Conservation (phyloP, 2,113 vertebrate genomes). For the Xyrauchen texanus region DNA sequence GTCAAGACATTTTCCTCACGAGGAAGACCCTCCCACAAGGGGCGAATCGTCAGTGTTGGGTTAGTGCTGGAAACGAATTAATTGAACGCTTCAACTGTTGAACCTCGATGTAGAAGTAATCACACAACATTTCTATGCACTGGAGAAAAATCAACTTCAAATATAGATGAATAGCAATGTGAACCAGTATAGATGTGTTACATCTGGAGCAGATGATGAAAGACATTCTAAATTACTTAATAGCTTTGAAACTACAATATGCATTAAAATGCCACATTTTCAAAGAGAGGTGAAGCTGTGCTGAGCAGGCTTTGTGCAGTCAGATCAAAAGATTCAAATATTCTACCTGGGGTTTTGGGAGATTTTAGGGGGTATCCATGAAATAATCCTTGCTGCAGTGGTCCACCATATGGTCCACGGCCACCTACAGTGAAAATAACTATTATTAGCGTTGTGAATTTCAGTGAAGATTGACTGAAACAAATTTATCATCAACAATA, state of each 20-base stretch:
- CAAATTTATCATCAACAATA: background rate
- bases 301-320: background rate
- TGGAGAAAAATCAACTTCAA: slow-evolving; percentile 42
- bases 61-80: background rate
- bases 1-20: background rate
- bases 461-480: too few relatives aligned
- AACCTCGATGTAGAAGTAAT: background rate
- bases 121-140: slow-evolving; percentile 37
- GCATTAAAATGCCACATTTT: background rate
- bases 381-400: slow-evolving; percentile 86
- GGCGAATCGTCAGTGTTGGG: background rate
- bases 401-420: slow-evolving; percentile 57
- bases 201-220: background rate
- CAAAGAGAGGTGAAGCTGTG: background rate
- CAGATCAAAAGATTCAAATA: background rate
- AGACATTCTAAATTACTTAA: background rate
- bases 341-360: slow-evolving; percentile 87
- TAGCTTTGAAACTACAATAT: background rate
- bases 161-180: slow-evolving; percentile 22
- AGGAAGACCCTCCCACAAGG: background rate
- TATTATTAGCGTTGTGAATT: background rate
- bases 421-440: background rate
- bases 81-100: background rate
- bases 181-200: background rate
- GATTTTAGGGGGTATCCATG: slow-evolving; percentile 95